Conservation (phyloP, 2,113 vertebrate genomes). For the Microtus ochrogaster region DNA sequence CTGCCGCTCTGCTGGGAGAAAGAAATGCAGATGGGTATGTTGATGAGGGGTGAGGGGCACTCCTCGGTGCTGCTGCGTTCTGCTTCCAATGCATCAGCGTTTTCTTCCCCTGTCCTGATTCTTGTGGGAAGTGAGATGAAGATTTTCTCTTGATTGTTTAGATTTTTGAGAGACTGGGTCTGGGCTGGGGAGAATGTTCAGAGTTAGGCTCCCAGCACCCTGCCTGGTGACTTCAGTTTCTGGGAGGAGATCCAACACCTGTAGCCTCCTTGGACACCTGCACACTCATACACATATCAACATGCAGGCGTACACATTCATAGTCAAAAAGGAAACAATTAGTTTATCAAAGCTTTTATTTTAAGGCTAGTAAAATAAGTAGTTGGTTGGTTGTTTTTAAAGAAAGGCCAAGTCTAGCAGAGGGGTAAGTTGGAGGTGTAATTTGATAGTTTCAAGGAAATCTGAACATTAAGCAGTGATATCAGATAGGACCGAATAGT, state of each 20-base stretch:
- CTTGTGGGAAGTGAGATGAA: background rate
- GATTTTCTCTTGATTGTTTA: background rate
- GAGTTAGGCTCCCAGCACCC: background rate
- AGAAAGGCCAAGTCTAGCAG: background rate
- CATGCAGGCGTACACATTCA: background rate
- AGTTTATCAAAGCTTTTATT: background rate
- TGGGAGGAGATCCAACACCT: no score
- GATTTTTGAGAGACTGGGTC: background rate
- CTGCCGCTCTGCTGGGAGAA: slow-evolving; percentile 90
- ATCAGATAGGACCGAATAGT: background rate
- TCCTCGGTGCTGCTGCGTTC: background rate
- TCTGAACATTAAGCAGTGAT: background rate
- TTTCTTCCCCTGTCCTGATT: slow-evolving; percentile 1
- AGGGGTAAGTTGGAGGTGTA: slow-evolving; percentile 2
- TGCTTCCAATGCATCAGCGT: background rate
- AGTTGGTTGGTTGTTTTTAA: background rate
- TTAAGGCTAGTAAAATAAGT: background rate
- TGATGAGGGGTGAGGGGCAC: background rate
- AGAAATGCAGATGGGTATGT: slow-evolving; percentile 95
- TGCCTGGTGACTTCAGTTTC: background rate
- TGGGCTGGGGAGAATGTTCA: background rate
- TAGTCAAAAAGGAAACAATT: background rate
- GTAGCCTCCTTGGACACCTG: no score
- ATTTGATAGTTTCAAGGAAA: slow-evolving; percentile 19
- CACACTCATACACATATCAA: no score